Evolutionary conservation across 2,888 invertebrate species (phyloP).

Genomic region (Phyllotreta striolata): DNA sequence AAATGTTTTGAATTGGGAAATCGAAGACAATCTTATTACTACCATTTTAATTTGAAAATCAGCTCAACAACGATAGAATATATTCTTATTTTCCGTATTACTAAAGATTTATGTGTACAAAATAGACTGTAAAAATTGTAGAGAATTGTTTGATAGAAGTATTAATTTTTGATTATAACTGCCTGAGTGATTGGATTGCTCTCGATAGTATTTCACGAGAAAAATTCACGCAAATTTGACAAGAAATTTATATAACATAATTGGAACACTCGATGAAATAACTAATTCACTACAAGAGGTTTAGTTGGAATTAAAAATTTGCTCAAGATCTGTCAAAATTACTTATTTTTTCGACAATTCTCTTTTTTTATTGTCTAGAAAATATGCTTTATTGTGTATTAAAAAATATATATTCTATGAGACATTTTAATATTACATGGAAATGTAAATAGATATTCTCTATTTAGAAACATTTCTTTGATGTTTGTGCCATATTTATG

Average conservation of each 20-base stretch:
- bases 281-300: too few relatives aligned
- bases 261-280: too few relatives aligned
- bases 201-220: background rate
- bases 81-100: conserved; percentile 16
- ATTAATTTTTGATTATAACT: too few relatives aligned
- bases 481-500: conserved; percentile 44
- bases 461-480: conserved; percentile 37
- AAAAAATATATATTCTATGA: conserved; percentile 42
- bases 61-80: conserved; percentile 1
- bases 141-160: conserved; percentile 9
- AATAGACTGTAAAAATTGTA: conserved; percentile 4
- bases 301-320: background rate
- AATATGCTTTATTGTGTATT: conserved; percentile 37
- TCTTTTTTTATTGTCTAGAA: conserved; percentile 28
- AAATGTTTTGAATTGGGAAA: conserved; percentile 14
- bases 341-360: conserved; percentile 11
- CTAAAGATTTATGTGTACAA: conserved; percentile 21
- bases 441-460: conserved; percentile 33
- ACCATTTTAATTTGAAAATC: conserved; percentile 21
- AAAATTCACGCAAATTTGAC: too few relatives aligned
- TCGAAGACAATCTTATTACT: conserved; percentile 20
- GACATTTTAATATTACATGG: conserved; percentile 35
- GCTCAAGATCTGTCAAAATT: background rate
- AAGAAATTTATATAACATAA: too few relatives aligned
- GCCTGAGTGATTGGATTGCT: background rate